Percentiles rank a stretch among this genome's conserved stretches.
These are phyloP conservation scores for Calameuta filiformis DNA, from an alignment of 2,888 invertebrate genomes.

Conservation along the genomic window DNA sequence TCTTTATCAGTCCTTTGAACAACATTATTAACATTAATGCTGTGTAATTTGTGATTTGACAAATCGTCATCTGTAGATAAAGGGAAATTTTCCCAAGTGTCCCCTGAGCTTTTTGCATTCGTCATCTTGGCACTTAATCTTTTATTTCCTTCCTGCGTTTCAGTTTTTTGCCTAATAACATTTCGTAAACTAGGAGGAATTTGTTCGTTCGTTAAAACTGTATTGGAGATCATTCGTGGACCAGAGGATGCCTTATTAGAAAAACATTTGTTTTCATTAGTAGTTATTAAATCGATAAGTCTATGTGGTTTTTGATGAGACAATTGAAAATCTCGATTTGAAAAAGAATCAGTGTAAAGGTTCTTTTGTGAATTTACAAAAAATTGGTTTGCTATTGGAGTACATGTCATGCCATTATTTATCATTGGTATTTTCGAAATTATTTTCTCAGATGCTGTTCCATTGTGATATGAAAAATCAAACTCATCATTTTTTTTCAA, in stretches of 20 bases:
- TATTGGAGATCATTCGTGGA: slow-evolving; percentile 44
- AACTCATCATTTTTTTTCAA: background rate
- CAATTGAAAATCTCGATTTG: background rate
- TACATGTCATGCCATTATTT: too few relatives aligned
- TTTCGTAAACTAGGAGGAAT: slow-evolving; percentile 33
- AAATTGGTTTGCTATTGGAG: background rate
- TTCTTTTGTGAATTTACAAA: background rate
- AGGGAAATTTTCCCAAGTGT: background rate
- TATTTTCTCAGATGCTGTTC: background rate
- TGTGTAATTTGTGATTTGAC: background rate
- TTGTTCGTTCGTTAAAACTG: slow-evolving; percentile 49
- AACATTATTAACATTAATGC: background rate
- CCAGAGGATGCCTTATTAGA: background rate
- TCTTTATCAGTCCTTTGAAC: background rate
- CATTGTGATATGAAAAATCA: background rate
- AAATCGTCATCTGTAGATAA: background rate
- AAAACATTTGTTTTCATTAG: background rate
- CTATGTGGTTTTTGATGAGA: background rate
- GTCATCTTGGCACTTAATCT: background rate
- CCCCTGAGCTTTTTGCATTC: background rate
- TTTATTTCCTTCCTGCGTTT: background rate
- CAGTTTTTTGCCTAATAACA: slow-evolving; percentile 33
- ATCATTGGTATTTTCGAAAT: too few relatives aligned
- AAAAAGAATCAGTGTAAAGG: background rate
- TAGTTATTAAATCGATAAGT: background rate